Conservation (phyloP, 2,113 vertebrate species). For the Erythrolamprus reginae region DNA sequence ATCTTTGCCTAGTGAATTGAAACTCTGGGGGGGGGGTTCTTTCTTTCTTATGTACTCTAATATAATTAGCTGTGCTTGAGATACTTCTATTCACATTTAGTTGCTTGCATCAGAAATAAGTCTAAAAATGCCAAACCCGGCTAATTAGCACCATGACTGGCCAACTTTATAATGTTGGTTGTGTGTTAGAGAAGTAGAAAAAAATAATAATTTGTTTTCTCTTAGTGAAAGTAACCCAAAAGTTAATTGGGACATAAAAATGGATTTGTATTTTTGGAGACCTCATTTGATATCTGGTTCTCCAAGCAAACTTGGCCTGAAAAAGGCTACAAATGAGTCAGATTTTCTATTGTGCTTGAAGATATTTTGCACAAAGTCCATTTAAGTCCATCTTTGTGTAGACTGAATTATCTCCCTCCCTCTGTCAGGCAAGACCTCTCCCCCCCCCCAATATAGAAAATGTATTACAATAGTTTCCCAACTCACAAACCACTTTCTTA, state of each 20-base stretch:
- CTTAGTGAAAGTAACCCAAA: neutral
- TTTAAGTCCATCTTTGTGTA: neutral
- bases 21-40: neutral
- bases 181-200: neutral
- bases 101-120: rapidly evolving
- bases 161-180: neutral
- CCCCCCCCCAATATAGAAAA: neutral
- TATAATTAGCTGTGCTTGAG: rapidly evolving
- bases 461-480: neutral
- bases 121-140: neutral
- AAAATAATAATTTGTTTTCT: neutral
- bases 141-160: neutral
- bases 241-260: neutral
- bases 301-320: neutral
- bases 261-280: neutral
- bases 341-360: neutral
- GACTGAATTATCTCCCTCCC: neutral
- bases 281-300: neutral
- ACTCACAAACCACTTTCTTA: neutral
- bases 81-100: neutral
- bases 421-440: neutral
- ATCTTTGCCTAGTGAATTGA: neutral
- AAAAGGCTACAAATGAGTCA: neutral
- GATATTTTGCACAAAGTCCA: rapidly evolving
- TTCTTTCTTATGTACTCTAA: rapidly evolving